phyloP scores from a whole-genome alignment of 2,113 vertebrate genomes.

The Anoplopoma fimbria region DNA sequence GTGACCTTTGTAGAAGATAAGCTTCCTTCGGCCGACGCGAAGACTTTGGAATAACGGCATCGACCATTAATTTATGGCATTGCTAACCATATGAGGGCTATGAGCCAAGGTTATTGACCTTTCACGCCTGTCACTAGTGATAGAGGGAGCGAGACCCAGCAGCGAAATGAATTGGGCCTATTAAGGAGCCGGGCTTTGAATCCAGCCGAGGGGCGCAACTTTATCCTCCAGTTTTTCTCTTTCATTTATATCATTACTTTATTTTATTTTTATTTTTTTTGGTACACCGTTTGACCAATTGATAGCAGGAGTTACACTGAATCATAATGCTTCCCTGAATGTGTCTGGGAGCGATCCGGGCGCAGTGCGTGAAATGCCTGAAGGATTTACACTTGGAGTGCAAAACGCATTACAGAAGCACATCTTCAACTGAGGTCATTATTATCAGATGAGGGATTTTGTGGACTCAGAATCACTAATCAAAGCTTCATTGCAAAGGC shows the following conservation, averaged over 20 bases:
- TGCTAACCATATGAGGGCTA: constrained; percentile 81
- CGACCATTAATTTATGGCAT: constrained; percentile 79
- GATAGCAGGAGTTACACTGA: constrained; percentile 34
- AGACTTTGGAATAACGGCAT: constrained; percentile 76
- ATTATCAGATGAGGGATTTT: constrained; percentile 55
- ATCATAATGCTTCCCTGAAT: constrained; percentile 19
- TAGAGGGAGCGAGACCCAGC: constrained; percentile 60
- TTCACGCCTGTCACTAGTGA: constrained; percentile 82
- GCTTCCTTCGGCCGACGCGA: constrained; percentile 75
- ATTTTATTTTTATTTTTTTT: neutral
- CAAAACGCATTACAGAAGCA: constrained; percentile 54
- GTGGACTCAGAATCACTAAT: constrained; percentile 43
- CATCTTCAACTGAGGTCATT: constrained; percentile 59
- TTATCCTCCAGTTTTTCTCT: constrained; percentile 45
- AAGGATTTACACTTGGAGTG: constrained; percentile 64
- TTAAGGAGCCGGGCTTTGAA: constrained; percentile 69
- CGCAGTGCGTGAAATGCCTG: constrained; percentile 48
- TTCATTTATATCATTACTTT: constrained; percentile 57
- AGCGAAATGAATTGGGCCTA: constrained; percentile 77
- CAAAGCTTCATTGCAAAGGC: constrained; percentile 16
- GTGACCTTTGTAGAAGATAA: constrained; percentile 82
- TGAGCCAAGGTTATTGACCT: constrained; percentile 85
- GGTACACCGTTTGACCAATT: constrained; percentile 49
- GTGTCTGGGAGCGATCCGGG: constrained; percentile 37
- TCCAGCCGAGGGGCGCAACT: constrained; percentile 57